These are phyloP conservation scores for Pyrocephalus nanus DNA, from an alignment of 2,797 vertebrate species.

Conservation along the genomic window DNA sequence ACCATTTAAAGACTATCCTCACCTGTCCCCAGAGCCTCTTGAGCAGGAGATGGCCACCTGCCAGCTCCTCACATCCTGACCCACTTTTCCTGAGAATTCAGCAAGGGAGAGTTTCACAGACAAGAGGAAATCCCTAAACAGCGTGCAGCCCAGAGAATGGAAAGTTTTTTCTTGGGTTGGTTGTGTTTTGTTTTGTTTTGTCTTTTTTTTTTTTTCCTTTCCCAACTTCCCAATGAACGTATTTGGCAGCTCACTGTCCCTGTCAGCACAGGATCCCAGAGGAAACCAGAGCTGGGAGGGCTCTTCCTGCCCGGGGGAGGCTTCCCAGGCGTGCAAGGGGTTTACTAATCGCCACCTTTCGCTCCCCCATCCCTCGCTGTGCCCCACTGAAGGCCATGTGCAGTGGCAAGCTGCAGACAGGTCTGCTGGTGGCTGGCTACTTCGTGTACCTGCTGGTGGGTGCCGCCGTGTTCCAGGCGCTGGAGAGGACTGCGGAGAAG, in stretches of 20 bases:
- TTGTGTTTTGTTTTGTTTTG: background rate
- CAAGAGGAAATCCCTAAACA: conserved; percentile 40
- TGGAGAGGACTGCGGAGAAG: conserved; percentile 57
- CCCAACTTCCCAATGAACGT: background rate
- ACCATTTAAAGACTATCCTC: background rate
- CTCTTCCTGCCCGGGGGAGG: background rate
- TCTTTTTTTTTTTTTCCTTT: no score
- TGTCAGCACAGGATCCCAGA: background rate
- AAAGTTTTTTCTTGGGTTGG: background rate
- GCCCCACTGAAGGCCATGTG: background rate
- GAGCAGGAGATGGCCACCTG: background rate
- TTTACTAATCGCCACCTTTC: background rate
- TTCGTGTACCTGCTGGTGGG: conserved; percentile 64
- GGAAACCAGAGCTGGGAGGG: background rate
- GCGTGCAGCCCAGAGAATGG: background rate
- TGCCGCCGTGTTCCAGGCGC: conserved; percentile 59
- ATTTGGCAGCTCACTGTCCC: background rate
- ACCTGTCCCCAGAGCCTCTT: conserved; percentile 9
- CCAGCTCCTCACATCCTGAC: conserved; percentile 44
- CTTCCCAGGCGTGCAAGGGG: background rate
- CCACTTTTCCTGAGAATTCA: conserved; percentile 40
- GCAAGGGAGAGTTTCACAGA: conserved; percentile 42
- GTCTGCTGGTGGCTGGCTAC: conserved; percentile 30
- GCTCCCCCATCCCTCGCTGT: background rate
- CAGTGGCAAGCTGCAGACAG: conserved; percentile 27